These are phyloP conservation scores for Luidia sarsii DNA, from an alignment of 53 echinoderm and acorn worm species.

Conservation along the genomic window DNA sequence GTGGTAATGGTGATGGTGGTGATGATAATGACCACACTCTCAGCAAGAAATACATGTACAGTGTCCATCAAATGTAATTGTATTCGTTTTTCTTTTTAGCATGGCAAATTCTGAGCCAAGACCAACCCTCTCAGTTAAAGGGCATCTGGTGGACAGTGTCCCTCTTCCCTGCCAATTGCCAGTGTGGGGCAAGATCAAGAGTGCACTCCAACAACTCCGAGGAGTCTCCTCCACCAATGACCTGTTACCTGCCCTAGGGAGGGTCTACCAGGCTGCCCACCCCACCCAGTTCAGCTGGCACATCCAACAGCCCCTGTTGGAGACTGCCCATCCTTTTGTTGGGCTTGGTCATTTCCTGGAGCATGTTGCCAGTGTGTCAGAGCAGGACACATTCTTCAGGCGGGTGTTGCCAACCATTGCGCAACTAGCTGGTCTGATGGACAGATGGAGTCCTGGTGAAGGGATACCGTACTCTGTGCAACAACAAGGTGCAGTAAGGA, in stretches of 20 bases:
- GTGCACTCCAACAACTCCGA: conserved; percentile 17
- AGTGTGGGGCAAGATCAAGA: conserved; percentile 40
- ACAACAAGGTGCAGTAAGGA: conserved; percentile 64
- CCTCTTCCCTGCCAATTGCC: conserved; percentile 62
- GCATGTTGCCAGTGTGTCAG: conserved; percentile 52
- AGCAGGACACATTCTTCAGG: conserved; percentile 63
- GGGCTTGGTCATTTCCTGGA: conserved; percentile 79
- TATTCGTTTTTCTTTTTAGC: too few species aligned
- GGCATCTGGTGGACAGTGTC: neutral
- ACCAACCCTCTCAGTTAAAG: neutral
- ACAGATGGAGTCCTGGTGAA: conserved; percentile 60
- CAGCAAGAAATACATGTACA: too few species aligned
- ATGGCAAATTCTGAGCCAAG: too few species aligned
- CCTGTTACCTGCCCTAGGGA: neutral
- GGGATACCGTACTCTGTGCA: conserved; percentile 59
- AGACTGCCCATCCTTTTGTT: conserved; percentile 37
- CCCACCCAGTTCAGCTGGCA: conserved; percentile 29
- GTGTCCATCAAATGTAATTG: too few species aligned
- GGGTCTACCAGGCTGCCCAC: conserved; percentile 46
- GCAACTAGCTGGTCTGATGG: conserved; percentile 64
- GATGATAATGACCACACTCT: too few species aligned
- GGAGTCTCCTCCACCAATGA: conserved; percentile 17
- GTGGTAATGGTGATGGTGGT: too few species aligned
- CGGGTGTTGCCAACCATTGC: conserved; percentile 65
- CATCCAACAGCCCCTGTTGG: neutral